Conservation (phyloP, 1,140 invertebrate species). For the Papilio dardanus region DNA sequence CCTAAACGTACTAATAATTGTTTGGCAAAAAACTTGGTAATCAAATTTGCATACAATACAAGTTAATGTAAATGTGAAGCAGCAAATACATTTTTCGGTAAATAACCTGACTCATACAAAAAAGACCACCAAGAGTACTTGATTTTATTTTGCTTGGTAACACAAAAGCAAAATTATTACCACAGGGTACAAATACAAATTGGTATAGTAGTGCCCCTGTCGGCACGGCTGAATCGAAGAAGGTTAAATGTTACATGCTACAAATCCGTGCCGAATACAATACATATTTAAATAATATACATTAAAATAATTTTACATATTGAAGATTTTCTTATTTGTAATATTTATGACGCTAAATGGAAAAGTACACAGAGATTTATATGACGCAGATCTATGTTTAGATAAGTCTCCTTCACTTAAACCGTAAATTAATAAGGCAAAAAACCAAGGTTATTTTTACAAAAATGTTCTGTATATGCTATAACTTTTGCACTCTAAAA, state of each 20-base stretch:
- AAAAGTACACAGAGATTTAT: neutral
- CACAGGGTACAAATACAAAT: no score
- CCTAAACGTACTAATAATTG: no score
- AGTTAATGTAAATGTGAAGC: no score
- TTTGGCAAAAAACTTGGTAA: no score
- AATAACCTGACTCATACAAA: no score
- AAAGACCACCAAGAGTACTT: no score
- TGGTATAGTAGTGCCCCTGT: neutral
- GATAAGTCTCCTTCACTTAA: neutral
- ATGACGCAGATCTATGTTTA: neutral
- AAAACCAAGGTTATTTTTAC: neutral
- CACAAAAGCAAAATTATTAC: neutral
- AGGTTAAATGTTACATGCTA: no score
- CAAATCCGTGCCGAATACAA: neutral
- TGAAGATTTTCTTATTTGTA: neutral
- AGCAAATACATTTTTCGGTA: no score
- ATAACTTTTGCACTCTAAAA: neutral
- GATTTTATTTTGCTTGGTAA: no score
- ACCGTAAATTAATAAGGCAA: neutral
- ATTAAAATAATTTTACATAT: neutral
- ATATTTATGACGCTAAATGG: constrained; percentile 9
- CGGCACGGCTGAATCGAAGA: neutral
- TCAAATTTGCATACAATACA: no score
- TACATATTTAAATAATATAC: neutral
- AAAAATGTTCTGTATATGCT: neutral